Conservation (phyloP, 2,113 vertebrate genomes). For the Pedetes capensis region DNA sequence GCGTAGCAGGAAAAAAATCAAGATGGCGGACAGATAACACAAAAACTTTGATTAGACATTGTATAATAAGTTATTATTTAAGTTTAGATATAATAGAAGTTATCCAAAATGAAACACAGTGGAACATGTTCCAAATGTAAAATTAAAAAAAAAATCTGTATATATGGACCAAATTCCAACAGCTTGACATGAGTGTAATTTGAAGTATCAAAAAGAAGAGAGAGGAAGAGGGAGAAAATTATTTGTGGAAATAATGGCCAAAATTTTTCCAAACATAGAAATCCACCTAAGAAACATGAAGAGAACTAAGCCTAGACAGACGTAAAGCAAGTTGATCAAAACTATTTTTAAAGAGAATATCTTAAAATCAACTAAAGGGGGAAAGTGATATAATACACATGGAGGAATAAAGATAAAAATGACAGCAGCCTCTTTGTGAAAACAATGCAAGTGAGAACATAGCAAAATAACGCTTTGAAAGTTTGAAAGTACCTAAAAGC, state of each 20-base stretch:
- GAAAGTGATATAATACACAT: not conserved
- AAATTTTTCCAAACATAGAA: not conserved
- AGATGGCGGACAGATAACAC: too few relatives aligned
- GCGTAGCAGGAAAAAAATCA: too few relatives aligned
- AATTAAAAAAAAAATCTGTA: too few relatives aligned
- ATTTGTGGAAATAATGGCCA: not conserved
- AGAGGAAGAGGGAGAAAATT: not conserved
- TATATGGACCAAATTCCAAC: not conserved
- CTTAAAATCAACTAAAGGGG: not conserved
- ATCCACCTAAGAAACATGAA: not conserved
- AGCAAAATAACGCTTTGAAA: not conserved
- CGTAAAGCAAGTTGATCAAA: not conserved
- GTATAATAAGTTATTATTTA: not conserved
- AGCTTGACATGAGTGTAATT: not conserved
- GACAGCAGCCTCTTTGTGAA: not conserved
- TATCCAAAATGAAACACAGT: not conserved
- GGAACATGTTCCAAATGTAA: not conserved
- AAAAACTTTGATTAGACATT: too few relatives aligned
- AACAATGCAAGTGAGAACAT: not conserved
- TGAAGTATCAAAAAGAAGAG: not conserved
- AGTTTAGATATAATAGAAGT: not conserved
- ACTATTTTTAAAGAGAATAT: not conserved
- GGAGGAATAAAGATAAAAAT: not conserved
- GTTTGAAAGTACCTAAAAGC: not conserved
- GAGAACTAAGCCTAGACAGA: not conserved